Evolutionary conservation across 2,888 invertebrate species (phyloP).

Genomic region (Amaurobius ferox): DNA sequence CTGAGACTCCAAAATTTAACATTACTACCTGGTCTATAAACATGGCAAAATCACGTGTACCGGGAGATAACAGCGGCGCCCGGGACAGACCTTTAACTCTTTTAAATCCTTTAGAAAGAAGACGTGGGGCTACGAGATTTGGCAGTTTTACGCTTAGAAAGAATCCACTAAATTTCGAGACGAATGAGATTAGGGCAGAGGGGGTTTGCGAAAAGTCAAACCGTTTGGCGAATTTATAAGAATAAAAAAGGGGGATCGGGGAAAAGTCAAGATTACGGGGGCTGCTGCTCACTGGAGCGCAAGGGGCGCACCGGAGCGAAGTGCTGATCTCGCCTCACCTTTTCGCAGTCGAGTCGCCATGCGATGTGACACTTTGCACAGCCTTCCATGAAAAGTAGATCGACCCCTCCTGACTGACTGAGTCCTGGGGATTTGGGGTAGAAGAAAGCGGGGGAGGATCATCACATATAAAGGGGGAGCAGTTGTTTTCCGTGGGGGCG

Average conservation of each 20-base stretch:
- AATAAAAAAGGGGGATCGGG: slow-evolving; percentile 23
- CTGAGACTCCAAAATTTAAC: slow-evolving; percentile 3
- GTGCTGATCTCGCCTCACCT: slow-evolving; percentile 68
- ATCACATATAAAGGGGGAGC: slow-evolving; percentile 46
- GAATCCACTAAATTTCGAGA: slow-evolving; percentile 65
- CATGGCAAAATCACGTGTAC: slow-evolving; percentile 57
- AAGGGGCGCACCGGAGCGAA: slow-evolving; percentile 54
- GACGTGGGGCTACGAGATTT: slow-evolving; percentile 45
- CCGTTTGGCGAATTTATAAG: slow-evolving; percentile 51
- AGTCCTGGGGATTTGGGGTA: slow-evolving; percentile 28
- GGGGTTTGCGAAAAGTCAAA: slow-evolving; percentile 61
- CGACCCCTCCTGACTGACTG: slow-evolving; percentile 18
- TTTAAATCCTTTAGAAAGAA: slow-evolving; percentile 56
- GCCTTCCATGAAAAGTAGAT: slow-evolving; percentile 72
- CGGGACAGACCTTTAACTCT: slow-evolving; percentile 46
- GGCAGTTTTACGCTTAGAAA: slow-evolving; percentile 69
- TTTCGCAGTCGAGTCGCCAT: slow-evolving; percentile 48
- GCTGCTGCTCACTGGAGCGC: slow-evolving; percentile 52
- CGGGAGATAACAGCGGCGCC: slow-evolving; percentile 33
- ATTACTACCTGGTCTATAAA: slow-evolving; percentile 34
- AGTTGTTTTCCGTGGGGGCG: slow-evolving; percentile 59
- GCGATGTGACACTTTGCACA: slow-evolving; percentile 72
- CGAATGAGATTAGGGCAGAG: slow-evolving; percentile 63
- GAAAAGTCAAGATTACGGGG: slow-evolving; percentile 35
- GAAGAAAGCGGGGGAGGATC: slow-evolving; percentile 35